Conservation (phyloP, 2,888 invertebrate species). For the Spisula subtruncata region DNA sequence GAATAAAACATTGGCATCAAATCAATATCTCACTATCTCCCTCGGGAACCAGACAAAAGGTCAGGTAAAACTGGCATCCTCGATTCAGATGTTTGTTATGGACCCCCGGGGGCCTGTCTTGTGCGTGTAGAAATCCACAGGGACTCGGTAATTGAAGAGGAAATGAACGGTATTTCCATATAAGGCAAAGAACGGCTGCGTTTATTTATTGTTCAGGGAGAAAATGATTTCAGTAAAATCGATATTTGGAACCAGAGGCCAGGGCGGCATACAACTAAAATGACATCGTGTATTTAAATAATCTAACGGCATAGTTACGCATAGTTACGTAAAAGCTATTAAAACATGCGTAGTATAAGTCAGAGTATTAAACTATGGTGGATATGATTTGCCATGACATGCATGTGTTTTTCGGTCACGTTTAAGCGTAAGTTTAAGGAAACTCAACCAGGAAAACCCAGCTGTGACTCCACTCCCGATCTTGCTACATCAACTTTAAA, state of each 20-base stretch:
- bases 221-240: constrained; percentile 50
- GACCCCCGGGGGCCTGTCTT: constrained; percentile 59
- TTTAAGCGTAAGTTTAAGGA: too few species aligned
- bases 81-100: constrained; percentile 63
- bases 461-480: too few species aligned
- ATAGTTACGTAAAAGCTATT: neutral
- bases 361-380: neutral
- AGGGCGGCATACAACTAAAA: constrained; percentile 9
- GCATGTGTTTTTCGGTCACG: too few species aligned
- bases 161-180: constrained; percentile 69
- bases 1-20: constrained; percentile 57
- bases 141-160: constrained; percentile 62
- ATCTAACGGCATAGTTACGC: neutral
- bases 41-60: constrained; percentile 63
- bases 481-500: too few species aligned
- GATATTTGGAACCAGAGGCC: constrained; percentile 51
- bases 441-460: too few species aligned
- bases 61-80: constrained; percentile 66
- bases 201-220: constrained; percentile 56
- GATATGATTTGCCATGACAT: neutral
- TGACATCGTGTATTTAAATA: constrained; percentile 24
- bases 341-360: neutral
- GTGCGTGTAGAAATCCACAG: constrained; percentile 51
- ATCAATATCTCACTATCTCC: constrained; percentile 62
- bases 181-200: constrained; percentile 49